Conservation (phyloP, 1,140 invertebrate species). For the Philaenus spumarius region DNA sequence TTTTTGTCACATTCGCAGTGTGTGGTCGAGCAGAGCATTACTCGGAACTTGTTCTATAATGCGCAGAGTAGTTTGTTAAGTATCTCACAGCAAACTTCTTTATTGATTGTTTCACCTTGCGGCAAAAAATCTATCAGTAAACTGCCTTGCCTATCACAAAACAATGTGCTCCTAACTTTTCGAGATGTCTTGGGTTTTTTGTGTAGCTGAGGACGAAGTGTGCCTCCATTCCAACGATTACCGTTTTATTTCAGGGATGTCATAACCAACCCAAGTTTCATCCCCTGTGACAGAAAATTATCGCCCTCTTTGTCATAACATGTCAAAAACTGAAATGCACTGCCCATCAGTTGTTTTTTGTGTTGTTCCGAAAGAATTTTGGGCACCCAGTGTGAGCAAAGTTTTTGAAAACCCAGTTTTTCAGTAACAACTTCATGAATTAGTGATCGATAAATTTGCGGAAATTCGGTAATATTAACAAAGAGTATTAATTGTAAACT, state of each 20-base stretch:
- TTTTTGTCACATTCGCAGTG: no score
- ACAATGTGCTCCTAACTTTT: constrained; percentile 28
- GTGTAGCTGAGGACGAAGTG: neutral
- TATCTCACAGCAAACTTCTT: constrained; percentile 22
- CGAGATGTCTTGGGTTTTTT: neutral
- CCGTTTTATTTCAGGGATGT: neutral
- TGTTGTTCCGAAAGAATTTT: neutral
- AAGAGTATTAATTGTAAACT: no score
- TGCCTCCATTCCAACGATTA: neutral
- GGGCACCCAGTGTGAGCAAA: neutral
- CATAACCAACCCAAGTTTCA: neutral
- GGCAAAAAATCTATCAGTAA: constrained; percentile 30
- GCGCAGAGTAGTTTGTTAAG: constrained; percentile 15
- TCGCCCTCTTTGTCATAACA: neutral
- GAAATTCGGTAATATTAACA: no score
- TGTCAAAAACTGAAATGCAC: neutral
- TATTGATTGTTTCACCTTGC: constrained; percentile 27
- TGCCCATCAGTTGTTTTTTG: neutral
- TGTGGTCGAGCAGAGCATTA: neutral
- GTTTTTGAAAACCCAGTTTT: neutral
- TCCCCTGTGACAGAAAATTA: neutral
- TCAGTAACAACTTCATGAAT: no score
- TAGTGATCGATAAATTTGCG: no score
- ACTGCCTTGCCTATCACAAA: constrained; percentile 30
- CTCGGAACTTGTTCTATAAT: constrained; percentile 11